A percentile compares a stretch with the other conserved stretches of the same genome.
phyloP scores from a whole-genome alignment of 1,140 invertebrate species.

The Drosophila triauraria region DNA sequence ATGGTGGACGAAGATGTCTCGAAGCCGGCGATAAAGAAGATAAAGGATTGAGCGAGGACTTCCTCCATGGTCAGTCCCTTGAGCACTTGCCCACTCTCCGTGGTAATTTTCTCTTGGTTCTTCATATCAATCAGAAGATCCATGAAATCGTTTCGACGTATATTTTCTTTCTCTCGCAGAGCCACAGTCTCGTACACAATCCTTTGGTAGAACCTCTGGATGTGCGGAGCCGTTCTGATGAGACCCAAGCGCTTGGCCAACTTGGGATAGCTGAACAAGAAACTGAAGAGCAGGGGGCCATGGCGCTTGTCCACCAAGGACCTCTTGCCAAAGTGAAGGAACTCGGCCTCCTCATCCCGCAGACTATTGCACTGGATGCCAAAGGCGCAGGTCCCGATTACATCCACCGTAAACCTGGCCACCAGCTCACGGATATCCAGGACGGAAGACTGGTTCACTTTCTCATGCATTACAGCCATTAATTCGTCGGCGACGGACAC shows the following conservation, averaged over 20 bases:
- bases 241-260: conserved; percentile 72
- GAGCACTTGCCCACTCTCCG: conserved; percentile 37
- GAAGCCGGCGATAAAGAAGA: conserved; percentile 88
- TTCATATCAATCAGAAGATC: conserved; percentile 87
- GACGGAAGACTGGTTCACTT: not conserved
- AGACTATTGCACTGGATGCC: conserved; percentile 87
- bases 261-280: conserved; percentile 5
- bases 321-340: conserved; percentile 70
- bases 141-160: conserved; percentile 86
- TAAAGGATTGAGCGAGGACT: conserved; percentile 76
- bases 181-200: conserved; percentile 85
- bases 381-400: conserved; percentile 88
- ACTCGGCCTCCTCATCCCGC: conserved; percentile 86
- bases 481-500: conserved; percentile 53
- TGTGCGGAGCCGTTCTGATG: conserved; percentile 60
- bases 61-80: conserved; percentile 63
- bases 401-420: conserved; percentile 78
- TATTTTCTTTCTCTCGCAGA: conserved; percentile 85
- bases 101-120: conserved; percentile 28
- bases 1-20: conserved; percentile 88
- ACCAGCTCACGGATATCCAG: conserved; percentile 70
- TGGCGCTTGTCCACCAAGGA: conserved; percentile 46
- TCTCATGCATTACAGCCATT: conserved; percentile 39
- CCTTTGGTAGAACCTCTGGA: conserved; percentile 85
- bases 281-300: conserved; percentile 1